Conservation (phyloP, 2,113 vertebrate species). For the Elaphurus davidianus region DNA sequence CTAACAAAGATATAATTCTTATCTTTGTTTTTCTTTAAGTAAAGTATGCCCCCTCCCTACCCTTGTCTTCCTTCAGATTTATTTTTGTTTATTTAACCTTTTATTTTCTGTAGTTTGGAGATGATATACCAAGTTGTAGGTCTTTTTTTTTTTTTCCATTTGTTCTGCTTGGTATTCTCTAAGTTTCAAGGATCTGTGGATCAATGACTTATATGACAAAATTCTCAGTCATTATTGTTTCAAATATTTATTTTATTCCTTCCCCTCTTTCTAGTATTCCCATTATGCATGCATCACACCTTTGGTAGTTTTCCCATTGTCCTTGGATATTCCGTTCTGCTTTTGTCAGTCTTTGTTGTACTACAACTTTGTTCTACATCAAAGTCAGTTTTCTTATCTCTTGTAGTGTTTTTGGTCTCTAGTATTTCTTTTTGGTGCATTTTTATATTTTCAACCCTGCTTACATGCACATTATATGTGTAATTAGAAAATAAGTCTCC, state of each 20-base stretch:
- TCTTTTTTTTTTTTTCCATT: not conserved
- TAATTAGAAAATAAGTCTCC: not conserved
- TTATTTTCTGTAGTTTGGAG: not conserved
- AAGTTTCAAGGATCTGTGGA: not conserved
- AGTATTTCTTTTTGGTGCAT: not conserved
- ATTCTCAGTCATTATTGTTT: not conserved
- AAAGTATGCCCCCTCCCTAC: not conserved
- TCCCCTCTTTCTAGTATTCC: not conserved
- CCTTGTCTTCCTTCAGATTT: not conserved
- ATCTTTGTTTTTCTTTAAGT: not conserved
- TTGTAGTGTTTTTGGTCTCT: not conserved
- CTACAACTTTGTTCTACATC: not conserved
- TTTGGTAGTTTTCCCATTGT: not conserved
- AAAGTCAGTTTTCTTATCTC: not conserved
- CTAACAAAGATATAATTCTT: not conserved
- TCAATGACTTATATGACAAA: not conserved
- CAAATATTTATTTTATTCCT: not conserved
- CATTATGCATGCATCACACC: not conserved
- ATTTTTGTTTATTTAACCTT: not conserved
- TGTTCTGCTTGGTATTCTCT: not conserved
- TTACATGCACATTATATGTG: not conserved
- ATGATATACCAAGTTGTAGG: not conserved
- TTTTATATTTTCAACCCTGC: not conserved
- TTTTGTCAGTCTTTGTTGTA: not conserved
- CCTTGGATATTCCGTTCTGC: not conserved